phyloP scores from a whole-genome alignment of 1,140 invertebrate species.

The Aphelenchoides besseyi region DNA sequence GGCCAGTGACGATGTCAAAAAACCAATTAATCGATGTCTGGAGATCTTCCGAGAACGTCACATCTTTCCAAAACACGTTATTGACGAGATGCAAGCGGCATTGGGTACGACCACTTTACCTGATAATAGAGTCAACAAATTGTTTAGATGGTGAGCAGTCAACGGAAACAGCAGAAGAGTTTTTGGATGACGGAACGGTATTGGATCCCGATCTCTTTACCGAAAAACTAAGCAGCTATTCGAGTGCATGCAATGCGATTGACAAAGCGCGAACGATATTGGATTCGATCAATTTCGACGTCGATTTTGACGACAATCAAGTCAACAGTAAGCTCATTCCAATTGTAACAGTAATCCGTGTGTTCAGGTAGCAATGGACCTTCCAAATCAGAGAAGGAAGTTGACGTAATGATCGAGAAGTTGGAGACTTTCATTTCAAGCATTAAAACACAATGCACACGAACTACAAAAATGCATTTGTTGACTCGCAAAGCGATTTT shows the following conservation, averaged over 20 bases:
- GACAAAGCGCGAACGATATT: conserved; percentile 43
- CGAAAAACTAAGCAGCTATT: background rate
- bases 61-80: conserved; percentile 41
- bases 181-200: conserved; percentile 5
- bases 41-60: conserved; percentile 49
- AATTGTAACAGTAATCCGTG: background rate
- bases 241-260: background rate
- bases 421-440: conserved; percentile 20
- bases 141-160: background rate
- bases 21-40: conserved; percentile 49
- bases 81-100: conserved; percentile 47
- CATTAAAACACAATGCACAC: background rate
- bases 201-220: background rate
- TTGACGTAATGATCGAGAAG: conserved; percentile 15
- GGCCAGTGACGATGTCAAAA: conserved; percentile 44
- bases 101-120: conserved; percentile 32
- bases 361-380: conserved; percentile 5
- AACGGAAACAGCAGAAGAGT: no score
- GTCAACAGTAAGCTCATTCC: background rate
- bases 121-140: conserved; percentile 22
- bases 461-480: conserved; percentile 13
- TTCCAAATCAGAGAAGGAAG: background rate
- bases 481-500: conserved; percentile 8
- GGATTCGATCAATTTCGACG: conserved; percentile 42
- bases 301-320: conserved; percentile 13